phyloP scores from a whole-genome alignment of 1,140 invertebrate genomes.

The Hermetia illucens region DNA sequence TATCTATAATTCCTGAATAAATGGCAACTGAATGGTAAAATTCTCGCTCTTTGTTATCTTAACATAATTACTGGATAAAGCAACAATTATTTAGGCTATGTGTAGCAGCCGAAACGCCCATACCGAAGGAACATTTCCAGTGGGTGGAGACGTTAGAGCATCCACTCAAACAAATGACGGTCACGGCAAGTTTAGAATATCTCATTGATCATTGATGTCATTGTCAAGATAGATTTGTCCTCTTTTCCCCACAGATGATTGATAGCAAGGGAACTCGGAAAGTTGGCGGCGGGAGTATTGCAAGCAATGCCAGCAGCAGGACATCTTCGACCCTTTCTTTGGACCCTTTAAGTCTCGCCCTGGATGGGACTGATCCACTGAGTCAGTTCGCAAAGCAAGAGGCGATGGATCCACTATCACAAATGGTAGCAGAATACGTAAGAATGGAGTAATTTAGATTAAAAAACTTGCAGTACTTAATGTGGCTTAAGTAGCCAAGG shows the following conservation, averaged over 20 bases:
- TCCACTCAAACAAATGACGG: constrained; percentile 15
- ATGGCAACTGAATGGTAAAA: neutral
- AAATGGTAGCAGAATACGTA: constrained; percentile 46
- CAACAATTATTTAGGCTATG: neutral
- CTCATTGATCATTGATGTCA: constrained; percentile 1
- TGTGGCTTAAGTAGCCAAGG: neutral
- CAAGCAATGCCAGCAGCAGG: constrained; percentile 4
- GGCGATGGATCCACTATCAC: constrained; percentile 44
- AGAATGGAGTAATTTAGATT: constrained; percentile 9
- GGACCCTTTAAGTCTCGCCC: constrained; percentile 42
- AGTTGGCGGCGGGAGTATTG: neutral
- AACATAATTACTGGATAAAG: neutral
- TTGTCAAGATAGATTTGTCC: neutral
- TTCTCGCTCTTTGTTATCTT: neutral
- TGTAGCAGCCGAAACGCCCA: neutral
- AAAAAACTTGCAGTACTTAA: constrained; percentile 4
- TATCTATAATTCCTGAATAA: no score
- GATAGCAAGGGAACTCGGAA: constrained; percentile 12
- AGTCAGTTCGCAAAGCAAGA: constrained; percentile 52
- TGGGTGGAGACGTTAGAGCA: constrained; percentile 10
- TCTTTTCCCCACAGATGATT: constrained; percentile 8
- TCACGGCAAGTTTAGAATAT: constrained; percentile 6
- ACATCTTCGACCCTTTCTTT: constrained; percentile 7
- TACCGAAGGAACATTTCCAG: neutral
- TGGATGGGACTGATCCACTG: constrained; percentile 61